Conservation (phyloP, 2,888 invertebrate genomes). For the Torymus texanus region DNA sequence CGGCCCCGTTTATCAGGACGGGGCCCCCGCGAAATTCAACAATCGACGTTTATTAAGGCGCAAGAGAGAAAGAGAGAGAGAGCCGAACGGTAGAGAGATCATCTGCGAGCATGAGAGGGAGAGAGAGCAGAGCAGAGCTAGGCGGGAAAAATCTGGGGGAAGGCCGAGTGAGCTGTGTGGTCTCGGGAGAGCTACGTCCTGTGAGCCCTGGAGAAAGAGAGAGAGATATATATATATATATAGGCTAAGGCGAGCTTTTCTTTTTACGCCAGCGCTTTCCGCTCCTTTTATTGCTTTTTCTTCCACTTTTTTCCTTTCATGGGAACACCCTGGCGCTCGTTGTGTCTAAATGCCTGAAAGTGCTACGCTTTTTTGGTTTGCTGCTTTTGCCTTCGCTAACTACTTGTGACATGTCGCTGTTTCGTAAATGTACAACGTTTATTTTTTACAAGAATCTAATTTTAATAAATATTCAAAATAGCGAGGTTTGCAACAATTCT, state of each 20-base stretch:
- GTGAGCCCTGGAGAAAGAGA: background rate
- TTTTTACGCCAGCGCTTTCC: background rate
- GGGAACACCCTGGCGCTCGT: too few relatives aligned
- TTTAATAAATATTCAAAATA: too few relatives aligned
- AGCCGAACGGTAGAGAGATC: slow-evolving; percentile 7
- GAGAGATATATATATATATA: too few relatives aligned
- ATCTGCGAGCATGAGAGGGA: slow-evolving; percentile 11
- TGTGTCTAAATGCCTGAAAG: background rate
- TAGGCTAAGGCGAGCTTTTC: too few relatives aligned
- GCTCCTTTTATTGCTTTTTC: background rate
- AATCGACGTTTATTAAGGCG: slow-evolving; percentile 49
- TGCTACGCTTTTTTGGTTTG: background rate
- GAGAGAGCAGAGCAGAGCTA: background rate
- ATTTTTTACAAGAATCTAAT: too few relatives aligned
- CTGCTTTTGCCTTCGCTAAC: too few relatives aligned
- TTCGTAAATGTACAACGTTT: too few relatives aligned
- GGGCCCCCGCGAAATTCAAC: slow-evolving; percentile 48
- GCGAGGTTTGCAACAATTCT: too few relatives aligned
- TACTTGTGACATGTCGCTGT: too few relatives aligned
- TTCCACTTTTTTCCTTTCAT: background rate
- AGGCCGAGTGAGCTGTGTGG: slow-evolving; percentile 21
- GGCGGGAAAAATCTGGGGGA: slow-evolving; percentile 30
- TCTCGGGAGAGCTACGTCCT: background rate
- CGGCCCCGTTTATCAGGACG: slow-evolving; percentile 40
- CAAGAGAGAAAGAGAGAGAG: background rate